phyloP scores from a whole-genome alignment of 1,140 invertebrate genomes.

The Physella acuta region DNA sequence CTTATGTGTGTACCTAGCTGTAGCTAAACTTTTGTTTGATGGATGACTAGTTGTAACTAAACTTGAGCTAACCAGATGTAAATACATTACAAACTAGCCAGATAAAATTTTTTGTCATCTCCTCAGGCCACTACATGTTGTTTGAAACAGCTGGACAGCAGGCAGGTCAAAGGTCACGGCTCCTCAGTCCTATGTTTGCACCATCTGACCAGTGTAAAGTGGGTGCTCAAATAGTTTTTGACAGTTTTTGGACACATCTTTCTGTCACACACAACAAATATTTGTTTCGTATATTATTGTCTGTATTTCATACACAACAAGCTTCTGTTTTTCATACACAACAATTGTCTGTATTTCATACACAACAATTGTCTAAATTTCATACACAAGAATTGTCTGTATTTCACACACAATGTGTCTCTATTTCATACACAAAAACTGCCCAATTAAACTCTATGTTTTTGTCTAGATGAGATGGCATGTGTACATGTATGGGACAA shows the following conservation, averaged over 20 bases:
- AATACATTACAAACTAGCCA: background rate
- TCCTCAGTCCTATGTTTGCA: constrained; percentile 24
- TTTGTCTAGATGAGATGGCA: background rate
- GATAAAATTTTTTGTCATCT: background rate
- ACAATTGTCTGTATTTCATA: background rate
- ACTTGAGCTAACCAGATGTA: background rate
- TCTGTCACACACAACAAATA: no score
- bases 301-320: background rate
- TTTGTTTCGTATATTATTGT: background rate
- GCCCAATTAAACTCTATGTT: no score
- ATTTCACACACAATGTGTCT: background rate
- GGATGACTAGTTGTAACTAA: background rate
- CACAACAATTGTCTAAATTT: background rate
- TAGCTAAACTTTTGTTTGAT: background rate
- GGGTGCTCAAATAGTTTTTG: no score
- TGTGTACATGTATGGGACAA: background rate
- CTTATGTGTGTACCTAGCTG: background rate
- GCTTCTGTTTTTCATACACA: background rate
- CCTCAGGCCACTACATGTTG: constrained; percentile 14
- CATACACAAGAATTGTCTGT: background rate
- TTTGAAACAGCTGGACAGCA: background rate
- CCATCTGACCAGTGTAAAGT: background rate
- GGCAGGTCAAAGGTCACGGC: constrained; percentile 18
- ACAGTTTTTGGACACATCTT: no score
- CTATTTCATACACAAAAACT: background rate